Conservation (phyloP, 2,888 invertebrate genomes). For the Athetis lepigone region DNA sequence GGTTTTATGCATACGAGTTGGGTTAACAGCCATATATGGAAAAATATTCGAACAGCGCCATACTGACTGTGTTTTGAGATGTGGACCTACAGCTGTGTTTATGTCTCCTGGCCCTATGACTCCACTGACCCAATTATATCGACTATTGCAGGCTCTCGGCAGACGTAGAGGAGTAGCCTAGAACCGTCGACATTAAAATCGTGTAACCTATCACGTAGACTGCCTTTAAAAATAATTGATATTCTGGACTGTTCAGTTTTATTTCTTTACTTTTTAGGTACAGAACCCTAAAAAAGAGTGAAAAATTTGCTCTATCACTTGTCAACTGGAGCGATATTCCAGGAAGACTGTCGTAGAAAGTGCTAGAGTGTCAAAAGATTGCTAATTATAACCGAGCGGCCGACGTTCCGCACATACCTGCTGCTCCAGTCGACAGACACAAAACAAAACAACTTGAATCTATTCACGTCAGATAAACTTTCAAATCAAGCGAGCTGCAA, state of each 20-base stretch:
- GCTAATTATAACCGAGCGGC: conserved; percentile 80
- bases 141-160: no score
- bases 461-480: conserved; percentile 69
- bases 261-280: no score
- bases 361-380: conserved; percentile 73
- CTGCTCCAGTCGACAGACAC: conserved; percentile 63
- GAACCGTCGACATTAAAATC: no score
- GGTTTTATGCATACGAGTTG: not conserved
- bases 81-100: no score
- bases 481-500: conserved; percentile 63
- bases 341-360: conserved; percentile 71
- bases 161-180: no score
- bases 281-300: not conserved
- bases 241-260: no score
- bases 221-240: no score
- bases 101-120: no score
- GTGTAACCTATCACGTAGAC: not conserved
- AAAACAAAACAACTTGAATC: conserved; percentile 69
- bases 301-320: conserved; percentile 23
- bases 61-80: not conserved
- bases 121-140: no score
- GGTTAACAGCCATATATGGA: not conserved
- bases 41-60: not conserved
- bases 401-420: conserved; percentile 78
- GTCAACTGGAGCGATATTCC: conserved; percentile 62